phyloP scores from a whole-genome alignment of 2,797 vertebrate species.

The Moxostoma hubbsi region DNA sequence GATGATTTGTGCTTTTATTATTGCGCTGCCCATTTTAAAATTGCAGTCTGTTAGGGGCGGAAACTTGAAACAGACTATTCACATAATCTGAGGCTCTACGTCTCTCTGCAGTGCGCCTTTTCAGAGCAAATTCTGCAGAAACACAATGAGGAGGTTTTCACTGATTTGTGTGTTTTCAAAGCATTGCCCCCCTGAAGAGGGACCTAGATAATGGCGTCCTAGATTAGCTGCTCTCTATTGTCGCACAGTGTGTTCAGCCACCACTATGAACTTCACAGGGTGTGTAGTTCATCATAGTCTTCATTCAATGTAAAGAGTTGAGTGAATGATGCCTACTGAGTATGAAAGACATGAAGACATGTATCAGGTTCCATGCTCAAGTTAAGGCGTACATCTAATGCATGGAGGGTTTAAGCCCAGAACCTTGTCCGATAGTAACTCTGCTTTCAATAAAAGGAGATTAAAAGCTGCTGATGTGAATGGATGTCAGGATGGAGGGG shows the following conservation, averaged over 20 bases:
- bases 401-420: too few species aligned
- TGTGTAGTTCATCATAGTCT: neutral
- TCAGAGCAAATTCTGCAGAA: conserved; percentile 2
- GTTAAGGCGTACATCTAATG: too few species aligned
- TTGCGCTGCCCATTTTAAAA: neutral
- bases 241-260: neutral
- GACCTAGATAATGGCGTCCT: neutral
- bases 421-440: too few species aligned
- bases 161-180: conserved; percentile 41
- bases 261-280: neutral
- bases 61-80: neutral
- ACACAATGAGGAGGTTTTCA: conserved; percentile 48
- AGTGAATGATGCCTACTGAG: neutral
- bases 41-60: neutral
- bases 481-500: too few species aligned
- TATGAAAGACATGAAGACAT: neutral
- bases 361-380: too few species aligned
- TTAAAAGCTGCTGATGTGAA: too few species aligned
- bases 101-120: neutral
- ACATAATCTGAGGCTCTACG: neutral
- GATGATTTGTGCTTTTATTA: conserved; percentile 28
- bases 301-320: neutral
- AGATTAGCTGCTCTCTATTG: neutral
- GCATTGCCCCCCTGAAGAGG: neutral
- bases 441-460: too few species aligned